These are phyloP conservation scores for Sandelia bainsii DNA, from an alignment of 2,797 vertebrate genomes.

Conservation along the genomic window DNA sequence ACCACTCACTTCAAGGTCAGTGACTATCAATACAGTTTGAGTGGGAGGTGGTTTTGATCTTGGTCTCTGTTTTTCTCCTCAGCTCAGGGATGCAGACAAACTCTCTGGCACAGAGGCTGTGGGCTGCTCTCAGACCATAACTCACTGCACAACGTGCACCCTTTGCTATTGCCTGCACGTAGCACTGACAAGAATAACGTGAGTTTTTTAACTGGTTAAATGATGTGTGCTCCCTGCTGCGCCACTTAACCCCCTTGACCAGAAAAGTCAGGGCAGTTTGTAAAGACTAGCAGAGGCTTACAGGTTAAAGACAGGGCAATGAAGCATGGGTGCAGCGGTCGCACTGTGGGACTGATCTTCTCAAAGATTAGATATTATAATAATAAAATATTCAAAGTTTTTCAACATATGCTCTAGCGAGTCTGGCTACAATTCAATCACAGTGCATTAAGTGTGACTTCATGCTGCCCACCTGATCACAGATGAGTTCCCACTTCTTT, in stretches of 20 bases:
- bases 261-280: conserved; percentile 39
- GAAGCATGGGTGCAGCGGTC: conserved; percentile 37
- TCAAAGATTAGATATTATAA: conserved; percentile 10
- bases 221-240: conserved; percentile 54
- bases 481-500: conserved; percentile 99
- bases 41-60: conserved; percentile 66
- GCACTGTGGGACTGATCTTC: conserved; percentile 9
- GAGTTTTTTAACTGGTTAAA: conserved; percentile 48
- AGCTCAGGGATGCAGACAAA: conserved; percentile 69
- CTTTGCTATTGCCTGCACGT: conserved; percentile 63
- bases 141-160: conserved; percentile 55
- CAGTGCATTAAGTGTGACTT: neutral
- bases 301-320: conserved; percentile 46
- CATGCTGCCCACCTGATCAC: conserved; percentile 90
- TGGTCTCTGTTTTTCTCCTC: conserved; percentile 47
- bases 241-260: conserved; percentile 72
- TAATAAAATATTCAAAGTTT: too few species aligned
- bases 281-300: conserved; percentile 29
- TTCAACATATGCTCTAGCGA: neutral
- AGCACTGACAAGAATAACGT: conserved; percentile 42
- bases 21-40: conserved; percentile 52
- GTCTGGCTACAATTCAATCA: neutral
- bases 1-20: conserved; percentile 66
- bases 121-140: conserved; percentile 56
- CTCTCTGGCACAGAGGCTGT: conserved; percentile 42